Evolutionary conservation across 2,797 vertebrate species (phyloP).

Genomic region (Sciurus carolinensis): DNA sequence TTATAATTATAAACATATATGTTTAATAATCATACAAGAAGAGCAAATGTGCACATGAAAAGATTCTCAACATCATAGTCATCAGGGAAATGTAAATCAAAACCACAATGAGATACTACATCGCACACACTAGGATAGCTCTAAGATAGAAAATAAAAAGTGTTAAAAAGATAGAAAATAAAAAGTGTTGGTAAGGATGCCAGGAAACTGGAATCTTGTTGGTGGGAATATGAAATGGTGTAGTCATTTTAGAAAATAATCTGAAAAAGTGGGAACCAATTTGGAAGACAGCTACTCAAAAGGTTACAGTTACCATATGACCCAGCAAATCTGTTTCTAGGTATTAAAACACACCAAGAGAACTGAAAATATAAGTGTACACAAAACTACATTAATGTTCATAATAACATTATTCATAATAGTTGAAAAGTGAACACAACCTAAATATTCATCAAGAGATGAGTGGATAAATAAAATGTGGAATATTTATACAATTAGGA

Average conservation of each 20-base stretch:
- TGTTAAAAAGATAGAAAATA: not conserved
- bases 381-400: not conserved
- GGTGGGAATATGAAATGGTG: not conserved
- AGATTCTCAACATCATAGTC: not conserved
- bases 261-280: not conserved
- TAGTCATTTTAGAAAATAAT: not conserved
- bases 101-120: not conserved
- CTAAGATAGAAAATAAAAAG: not conserved
- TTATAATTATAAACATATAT: not conserved
- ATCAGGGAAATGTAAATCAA: slow-evolving; percentile 17
- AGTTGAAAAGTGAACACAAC: not conserved
- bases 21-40: not conserved
- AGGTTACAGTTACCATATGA: not conserved
- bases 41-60: not conserved
- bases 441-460: not conserved
- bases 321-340: not conserved
- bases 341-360: not conserved
- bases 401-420: not conserved
- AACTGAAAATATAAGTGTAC: not conserved
- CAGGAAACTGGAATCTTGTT: not conserved
- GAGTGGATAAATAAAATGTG: not conserved
- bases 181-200: not conserved
- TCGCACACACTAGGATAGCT: not conserved
- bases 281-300: not conserved
- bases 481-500: not conserved